Base-by-base conservation (phyloP, 2,888 invertebrate species). In the Amphipyra berbera region DNA sequence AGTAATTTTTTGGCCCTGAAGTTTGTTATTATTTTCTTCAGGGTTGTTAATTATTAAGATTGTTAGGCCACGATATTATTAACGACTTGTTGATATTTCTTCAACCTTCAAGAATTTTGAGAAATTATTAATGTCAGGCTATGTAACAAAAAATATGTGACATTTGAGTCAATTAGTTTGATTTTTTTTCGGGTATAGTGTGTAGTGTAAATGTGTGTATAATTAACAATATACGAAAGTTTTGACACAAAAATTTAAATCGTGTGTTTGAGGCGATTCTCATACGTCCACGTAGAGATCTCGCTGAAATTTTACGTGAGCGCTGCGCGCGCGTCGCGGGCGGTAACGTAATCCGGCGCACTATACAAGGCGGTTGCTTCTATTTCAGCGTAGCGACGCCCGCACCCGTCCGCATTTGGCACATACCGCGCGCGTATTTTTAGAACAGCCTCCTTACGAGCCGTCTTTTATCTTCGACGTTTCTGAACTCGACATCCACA, bases 331-430 rank as follows among this genome's bases (percentile, higher is more conserved):
- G 63, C 49, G 61, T 61, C 66, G 75, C 69, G 79, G 74, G 79
- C 84, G 82, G 94, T 94, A 94, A 94, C 91, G 87, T 87, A 87
- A 94, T 89, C 91, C 93, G 87, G 82, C 85, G 86, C 88, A 80
- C 90, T 91, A 92, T 89, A 92, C 87, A 92, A 83, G 93, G 93
- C 88, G 87, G 86, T 85, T 82, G 72, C 61, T 70, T 74, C 74
- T 87, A 71, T 75, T 67, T 68, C 69, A 78, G 88, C 88, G 82
- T 87, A 83, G 79, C 85, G 79, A 73, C 69, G 77, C 68, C 68
- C 76, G 80, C 81, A 73, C 83, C 74, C 85, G 81, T 79, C 81
- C 85, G 82, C 81, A 79, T 85, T 87, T 82, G 90, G 88, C 89
- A 82, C 86, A 82, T 83, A 82, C 80, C 81, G 81, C 86, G 83